Base-by-base conservation (phyloP, 2,888 invertebrate genomes). In the Drosophila meridionalis region DNA sequence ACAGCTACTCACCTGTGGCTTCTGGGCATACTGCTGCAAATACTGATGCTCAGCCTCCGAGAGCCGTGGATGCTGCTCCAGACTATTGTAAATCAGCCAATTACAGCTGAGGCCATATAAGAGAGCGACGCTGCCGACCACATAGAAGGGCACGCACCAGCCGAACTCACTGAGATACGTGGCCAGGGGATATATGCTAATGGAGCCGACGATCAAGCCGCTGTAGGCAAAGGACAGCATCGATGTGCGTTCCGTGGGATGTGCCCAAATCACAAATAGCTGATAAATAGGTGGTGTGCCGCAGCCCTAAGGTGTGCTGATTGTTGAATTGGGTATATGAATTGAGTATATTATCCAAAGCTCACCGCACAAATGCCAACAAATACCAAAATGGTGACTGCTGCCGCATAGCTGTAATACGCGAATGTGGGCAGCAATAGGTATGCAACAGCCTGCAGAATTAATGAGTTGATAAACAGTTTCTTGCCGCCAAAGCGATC, bases 121-220 rank as follows among this genome's bases (percentile, higher is more conserved):
- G 0, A 91, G 93, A 87, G 90, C 8, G 52, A 87, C 63, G 45
- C 70, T 60, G 42, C 90, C 92, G 32, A 95, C 91, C 11, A 94
- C 91, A 89, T 95, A 95, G 91, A 95, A 95, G 6, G 95, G 94
- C 11, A 94, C 93, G 2, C 94, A 94, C 95, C 95, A 95, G 14
- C 95, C 95, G 64, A 94, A 94, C 69, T 94, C 92, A 85, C 95
- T 95, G 8, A 96, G 89, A 26, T 94, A 92, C 30, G 94, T 95
- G 4, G 94, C 93, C 30, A 95, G 73, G 0, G 95, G 95, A 78
- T 94, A 94, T 0, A 94, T 94, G 8, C 95, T 63, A 3, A 93
- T 87, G 0, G 93, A 90, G 2, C 93, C 94, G 78, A 93, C 92
- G 76, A 90, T 94, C 91, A 90, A 94, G 74, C 93, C 95, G 86